Conservation (phyloP, 2,113 vertebrate genomes). For the Menidia beryllina region DNA sequence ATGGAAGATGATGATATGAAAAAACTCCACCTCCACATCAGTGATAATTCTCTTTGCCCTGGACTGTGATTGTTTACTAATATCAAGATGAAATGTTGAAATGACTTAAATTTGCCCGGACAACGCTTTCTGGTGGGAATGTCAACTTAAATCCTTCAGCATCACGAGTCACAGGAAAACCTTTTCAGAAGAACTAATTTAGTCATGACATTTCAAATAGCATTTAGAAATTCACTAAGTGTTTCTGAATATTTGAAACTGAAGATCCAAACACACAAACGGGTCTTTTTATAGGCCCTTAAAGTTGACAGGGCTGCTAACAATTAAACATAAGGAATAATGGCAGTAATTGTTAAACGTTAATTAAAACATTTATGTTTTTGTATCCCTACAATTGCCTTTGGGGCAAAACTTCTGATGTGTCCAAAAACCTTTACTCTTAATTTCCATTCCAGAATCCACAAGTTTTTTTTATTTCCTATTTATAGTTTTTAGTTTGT, state of each 20-base stretch:
- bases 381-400: neutral
- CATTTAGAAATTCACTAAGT: slow-evolving; percentile 17
- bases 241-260: slow-evolving; percentile 8
- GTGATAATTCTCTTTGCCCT: neutral
- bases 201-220: slow-evolving; percentile 10
- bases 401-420: neutral
- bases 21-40: neutral
- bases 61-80: slow-evolving; percentile 13
- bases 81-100: slow-evolving; percentile 24
- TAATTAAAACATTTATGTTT: neutral
- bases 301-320: neutral
- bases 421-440: neutral
- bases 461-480: neutral
- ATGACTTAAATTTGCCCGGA: slow-evolving; percentile 24
- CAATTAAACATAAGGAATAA: neutral
- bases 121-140: slow-evolving; percentile 1
- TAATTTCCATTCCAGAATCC: neutral
- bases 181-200: neutral
- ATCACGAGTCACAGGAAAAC: slow-evolving; percentile 6
- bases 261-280: neutral
- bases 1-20: too few relatives aligned
- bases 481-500: neutral
- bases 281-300: neutral
- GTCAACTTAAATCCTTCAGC: slow-evolving; percentile 26
- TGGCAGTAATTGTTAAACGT: too few relatives aligned